Percentiles rank a stretch among this genome's conserved stretches.
Conservation (phyloP, 2,888 invertebrate genomes). For the Melipona bicolor region DNA sequence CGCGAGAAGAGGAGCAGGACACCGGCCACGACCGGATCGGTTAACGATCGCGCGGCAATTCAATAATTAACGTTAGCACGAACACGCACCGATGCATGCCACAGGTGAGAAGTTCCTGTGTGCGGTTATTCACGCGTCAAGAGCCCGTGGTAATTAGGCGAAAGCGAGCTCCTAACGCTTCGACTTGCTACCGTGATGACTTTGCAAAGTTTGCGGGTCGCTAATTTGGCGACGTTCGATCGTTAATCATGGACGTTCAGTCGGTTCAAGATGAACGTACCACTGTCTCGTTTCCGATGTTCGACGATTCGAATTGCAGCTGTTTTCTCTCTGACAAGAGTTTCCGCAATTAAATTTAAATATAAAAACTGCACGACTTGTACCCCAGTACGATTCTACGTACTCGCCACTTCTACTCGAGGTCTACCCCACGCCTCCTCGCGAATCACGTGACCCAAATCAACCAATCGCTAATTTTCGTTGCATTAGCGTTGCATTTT, state of each 20-base stretch:
- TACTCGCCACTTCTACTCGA: no score
- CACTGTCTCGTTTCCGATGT: neutral
- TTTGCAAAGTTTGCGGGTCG: neutral
- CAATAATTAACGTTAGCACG: constrained; percentile 13
- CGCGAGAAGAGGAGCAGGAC: constrained; percentile 2
- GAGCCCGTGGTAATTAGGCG: constrained; percentile 29
- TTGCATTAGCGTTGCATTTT: no score
- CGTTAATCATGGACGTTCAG: neutral
- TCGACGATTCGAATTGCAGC: neutral
- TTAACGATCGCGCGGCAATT: constrained; percentile 15
- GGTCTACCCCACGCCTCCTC: no score
- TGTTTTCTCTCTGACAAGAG: no score
- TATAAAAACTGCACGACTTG: no score
- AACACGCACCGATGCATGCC: constrained; percentile 8
- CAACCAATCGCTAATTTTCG: no score
- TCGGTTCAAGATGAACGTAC: neutral
- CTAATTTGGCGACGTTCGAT: neutral
- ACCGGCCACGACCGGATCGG: constrained; percentile 6
- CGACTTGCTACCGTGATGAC: neutral
- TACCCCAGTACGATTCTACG: no score
- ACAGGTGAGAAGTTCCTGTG: constrained; percentile 27
- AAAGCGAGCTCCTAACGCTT: constrained; percentile 22
- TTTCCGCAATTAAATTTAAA: no score
- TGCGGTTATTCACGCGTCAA: constrained; percentile 36
- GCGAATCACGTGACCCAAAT: no score